Evolutionary conservation across 2,888 invertebrate species (phyloP), one percentile per base, ranked within the genome.

Genomic region (Onthophagus sagittarius): DNA sequence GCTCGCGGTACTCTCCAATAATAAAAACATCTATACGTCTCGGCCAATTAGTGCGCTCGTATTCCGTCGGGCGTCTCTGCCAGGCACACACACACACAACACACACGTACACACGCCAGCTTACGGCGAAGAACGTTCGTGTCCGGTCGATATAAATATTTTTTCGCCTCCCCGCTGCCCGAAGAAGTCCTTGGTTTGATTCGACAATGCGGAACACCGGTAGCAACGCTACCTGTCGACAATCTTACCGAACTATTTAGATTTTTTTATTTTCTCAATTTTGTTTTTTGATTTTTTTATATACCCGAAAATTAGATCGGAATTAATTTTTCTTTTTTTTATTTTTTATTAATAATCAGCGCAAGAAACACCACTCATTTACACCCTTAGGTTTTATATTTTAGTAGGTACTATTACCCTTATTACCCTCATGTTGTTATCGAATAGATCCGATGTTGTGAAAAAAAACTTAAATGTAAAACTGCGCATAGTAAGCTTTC

Each of bases 11-110:
- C 73, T 70, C 53, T 65, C 32, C 71, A 31, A 62, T 62, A 73
- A 71, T 73, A 73, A 73, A 67, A 73, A 71, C 69, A 71, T 69
- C 71, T 70, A 73, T 69, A 71, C 71, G 73, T 73, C 73, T 69
- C 71, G 73, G 70, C 73, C 73, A 73, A 73, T 73, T 73, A 73
- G 73, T 31, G 23, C 23, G 31, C 5, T 32, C 67, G 67, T 67
- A 67, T 32, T 23, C 67, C 23, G 31, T 67, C 32, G 67, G 23
- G 67, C 67, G 67, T n/a, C 23, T 15, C 67, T 31, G 15, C 63
- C 11, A 63, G 63, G 63, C 70, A 63, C 71, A 23, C 71, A 62
- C 53, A 62, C 15, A 15, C 23, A 23, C 23, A 23, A n/a, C n/a
- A n/a, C 70, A 63, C 71, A 23, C 71, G 32, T 32, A 62, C 15